Conservation (phyloP, 2,113 vertebrate genomes). For the Syngnathus typhle region DNA sequence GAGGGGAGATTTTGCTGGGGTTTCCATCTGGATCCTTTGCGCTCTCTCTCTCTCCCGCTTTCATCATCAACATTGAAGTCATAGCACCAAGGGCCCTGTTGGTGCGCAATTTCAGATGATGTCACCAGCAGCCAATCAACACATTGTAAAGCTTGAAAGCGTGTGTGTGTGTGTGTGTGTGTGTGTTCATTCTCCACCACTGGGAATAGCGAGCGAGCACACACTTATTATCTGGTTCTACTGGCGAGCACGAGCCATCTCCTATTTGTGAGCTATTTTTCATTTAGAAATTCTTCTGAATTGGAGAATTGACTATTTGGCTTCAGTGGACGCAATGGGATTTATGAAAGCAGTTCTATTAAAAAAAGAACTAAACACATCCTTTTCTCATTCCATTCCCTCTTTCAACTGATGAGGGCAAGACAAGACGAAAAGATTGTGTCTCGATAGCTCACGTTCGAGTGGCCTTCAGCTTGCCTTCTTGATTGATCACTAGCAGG, state of each 20-base stretch:
- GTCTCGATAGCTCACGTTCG: slow-evolving; percentile 24
- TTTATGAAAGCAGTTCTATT: background rate
- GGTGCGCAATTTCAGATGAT: slow-evolving; percentile 66
- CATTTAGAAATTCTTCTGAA: background rate
- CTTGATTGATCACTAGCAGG: slow-evolving; percentile 21
- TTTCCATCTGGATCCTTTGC: slow-evolving; percentile 11
- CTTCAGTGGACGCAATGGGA: background rate
- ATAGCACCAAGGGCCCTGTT: slow-evolving; percentile 69
- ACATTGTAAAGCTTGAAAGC: slow-evolving; percentile 50
- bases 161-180: slow-evolving; percentile 16
- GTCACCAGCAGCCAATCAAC: slow-evolving; percentile 76
- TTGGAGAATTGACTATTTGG: background rate
- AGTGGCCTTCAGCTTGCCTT: slow-evolving; percentile 13
- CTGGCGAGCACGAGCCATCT: slow-evolving; percentile 19
- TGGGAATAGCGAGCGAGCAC: slow-evolving; percentile 51
- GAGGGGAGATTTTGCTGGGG: slow-evolving; percentile 37
- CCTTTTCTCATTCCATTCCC: slow-evolving; percentile 19
- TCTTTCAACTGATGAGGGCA: slow-evolving; percentile 4
- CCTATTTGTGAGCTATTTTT: slow-evolving; percentile 13
- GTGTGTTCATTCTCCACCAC: slow-evolving; percentile 32
- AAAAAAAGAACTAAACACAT: background rate
- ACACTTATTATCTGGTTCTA: slow-evolving; percentile 55
- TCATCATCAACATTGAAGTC: slow-evolving; percentile 72
- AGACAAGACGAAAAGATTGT: slow-evolving; percentile 10
- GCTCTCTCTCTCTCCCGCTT: slow-evolving; percentile 31